These are phyloP conservation scores for Acromyrmex heyeri DNA, from an alignment of 1,140 invertebrate species.

Conservation along the genomic window DNA sequence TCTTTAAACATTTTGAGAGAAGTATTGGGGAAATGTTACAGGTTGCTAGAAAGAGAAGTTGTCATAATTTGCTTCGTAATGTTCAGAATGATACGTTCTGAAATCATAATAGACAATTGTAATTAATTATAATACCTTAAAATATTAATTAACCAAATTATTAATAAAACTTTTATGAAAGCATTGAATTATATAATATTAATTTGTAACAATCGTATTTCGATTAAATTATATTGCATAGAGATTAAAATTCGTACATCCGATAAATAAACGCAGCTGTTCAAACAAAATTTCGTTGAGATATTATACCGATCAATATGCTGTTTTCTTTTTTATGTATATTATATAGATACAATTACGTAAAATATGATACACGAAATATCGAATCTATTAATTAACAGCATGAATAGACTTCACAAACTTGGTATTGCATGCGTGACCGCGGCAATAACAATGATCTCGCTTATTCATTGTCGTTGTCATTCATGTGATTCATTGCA, in stretches of 20 bases:
- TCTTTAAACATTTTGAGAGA: constrained; percentile 83
- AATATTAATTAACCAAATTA: background rate
- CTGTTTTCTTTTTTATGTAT: background rate
- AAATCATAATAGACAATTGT: constrained; percentile 11
- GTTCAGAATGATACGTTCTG: constrained; percentile 19
- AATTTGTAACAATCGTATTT: background rate
- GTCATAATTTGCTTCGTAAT: constrained; percentile 49
- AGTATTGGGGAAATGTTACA: constrained; percentile 14
- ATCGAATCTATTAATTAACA: background rate
- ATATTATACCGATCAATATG: background rate
- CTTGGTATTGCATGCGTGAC: background rate
- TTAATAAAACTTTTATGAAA: background rate
- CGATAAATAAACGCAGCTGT: background rate
- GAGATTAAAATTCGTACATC: background rate
- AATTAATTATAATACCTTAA: background rate
- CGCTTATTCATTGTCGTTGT: constrained; percentile 11
- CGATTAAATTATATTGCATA: background rate
- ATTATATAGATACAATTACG: constrained; percentile 4
- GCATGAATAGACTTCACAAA: background rate
- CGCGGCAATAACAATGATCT: background rate
- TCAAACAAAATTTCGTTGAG: constrained; percentile 12
- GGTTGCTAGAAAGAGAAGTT: constrained; percentile 19
- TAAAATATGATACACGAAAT: background rate
- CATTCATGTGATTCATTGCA: constrained; percentile 23
- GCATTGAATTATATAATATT: background rate